Evolutionary conservation across 2,888 invertebrate genomes (phyloP).

Genomic region (Tipula vernalis): DNA sequence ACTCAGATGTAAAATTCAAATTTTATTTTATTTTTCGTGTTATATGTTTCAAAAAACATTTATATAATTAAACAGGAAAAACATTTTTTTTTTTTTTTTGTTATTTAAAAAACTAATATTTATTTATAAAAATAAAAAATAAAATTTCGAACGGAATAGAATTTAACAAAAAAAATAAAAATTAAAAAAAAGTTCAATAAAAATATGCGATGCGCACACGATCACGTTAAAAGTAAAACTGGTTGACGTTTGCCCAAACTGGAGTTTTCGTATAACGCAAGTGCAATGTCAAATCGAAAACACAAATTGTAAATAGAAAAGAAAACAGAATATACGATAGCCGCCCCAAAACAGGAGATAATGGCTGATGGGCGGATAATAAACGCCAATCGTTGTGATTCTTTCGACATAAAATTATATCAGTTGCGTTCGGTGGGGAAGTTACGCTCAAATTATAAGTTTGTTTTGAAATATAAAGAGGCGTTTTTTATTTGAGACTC

Average conservation of each 20-base stretch:
- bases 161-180: slow-evolving; percentile 7
- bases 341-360: not conserved
- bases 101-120: not conserved
- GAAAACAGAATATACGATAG: not conserved
- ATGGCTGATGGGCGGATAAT: slow-evolving; percentile 6
- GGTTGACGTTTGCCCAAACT: slow-evolving; percentile 21
- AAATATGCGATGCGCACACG: slow-evolving; percentile 27
- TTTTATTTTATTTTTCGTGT: not conserved
- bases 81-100: not conserved
- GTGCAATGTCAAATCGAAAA: slow-evolving; percentile 8
- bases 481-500: not conserved
- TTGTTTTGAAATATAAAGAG: not conserved
- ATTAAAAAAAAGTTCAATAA: not conserved
- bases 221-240: slow-evolving; percentile 35
- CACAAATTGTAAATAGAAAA: not conserved
- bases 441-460: not conserved
- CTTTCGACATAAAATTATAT: not conserved
- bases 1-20: not conserved
- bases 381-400: not conserved
- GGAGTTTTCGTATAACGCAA: slow-evolving; percentile 7
- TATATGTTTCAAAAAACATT: not conserved
- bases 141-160: not conserved
- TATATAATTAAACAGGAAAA: not conserved
- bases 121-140: not conserved
- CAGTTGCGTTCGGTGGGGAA: not conserved